A percentile compares a stretch with the other conserved stretches of the same genome.
These are phyloP conservation scores for Drosophila paramelanica DNA, from an alignment of 2,888 invertebrate species.

Conservation along the genomic window DNA sequence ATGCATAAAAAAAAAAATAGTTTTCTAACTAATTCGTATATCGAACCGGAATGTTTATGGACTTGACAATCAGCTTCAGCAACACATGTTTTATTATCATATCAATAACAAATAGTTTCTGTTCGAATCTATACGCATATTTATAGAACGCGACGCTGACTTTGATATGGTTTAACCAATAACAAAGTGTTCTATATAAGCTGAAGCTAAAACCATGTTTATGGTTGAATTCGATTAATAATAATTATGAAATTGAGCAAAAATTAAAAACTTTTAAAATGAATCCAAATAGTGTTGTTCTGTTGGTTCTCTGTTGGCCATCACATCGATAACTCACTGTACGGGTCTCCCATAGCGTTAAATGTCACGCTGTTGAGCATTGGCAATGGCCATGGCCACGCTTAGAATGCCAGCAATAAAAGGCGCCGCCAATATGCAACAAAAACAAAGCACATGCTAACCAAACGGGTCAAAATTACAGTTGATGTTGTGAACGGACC, in stretches of 20 bases:
- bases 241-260: no score
- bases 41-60: conserved; percentile 38
- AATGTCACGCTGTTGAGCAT: conserved; percentile 70
- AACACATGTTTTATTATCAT: conserved; percentile 31
- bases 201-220: no score
- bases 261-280: not conserved
- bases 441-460: conserved; percentile 44
- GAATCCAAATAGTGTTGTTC: not conserved
- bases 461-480: conserved; percentile 65
- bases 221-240: no score
- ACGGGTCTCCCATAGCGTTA: conserved; percentile 38
- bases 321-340: conserved; percentile 14
- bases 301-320: not conserved
- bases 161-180: conserved; percentile 26
- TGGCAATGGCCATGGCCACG: conserved; percentile 60
- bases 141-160: conserved; percentile 21
- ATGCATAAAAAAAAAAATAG: conserved; percentile 19
- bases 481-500: conserved; percentile 30
- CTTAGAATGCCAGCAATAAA: conserved; percentile 68
- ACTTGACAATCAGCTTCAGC: conserved; percentile 33
- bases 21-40: conserved; percentile 17
- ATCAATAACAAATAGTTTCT: conserved; percentile 30
- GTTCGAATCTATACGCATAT: conserved; percentile 8
- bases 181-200: no score
- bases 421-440: conserved; percentile 58